These are phyloP conservation scores for Vesta saturnalis DNA, from an alignment of 2,888 invertebrate species.

Conservation along the genomic window DNA sequence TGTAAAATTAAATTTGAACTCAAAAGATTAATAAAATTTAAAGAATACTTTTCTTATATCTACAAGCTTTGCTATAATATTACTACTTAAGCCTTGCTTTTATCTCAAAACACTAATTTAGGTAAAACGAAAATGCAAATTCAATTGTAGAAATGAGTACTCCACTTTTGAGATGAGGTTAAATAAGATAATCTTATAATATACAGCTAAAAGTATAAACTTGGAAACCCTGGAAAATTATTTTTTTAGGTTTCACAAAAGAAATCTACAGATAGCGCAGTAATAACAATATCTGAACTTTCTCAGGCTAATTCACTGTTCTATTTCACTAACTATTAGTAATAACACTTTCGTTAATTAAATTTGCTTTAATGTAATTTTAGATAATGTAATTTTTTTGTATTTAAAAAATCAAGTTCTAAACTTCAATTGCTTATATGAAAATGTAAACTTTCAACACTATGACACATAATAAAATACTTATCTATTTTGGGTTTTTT, in stretches of 20 bases:
- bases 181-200: slow-evolving; percentile 7
- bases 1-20: background rate
- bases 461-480: too few species aligned
- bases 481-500: too few species aligned
- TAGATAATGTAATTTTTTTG: background rate
- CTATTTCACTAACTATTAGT: too few species aligned
- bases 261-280: background rate
- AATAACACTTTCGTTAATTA: too few species aligned
- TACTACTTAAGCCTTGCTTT: background rate
- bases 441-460: too few species aligned
- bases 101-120: slow-evolving; percentile 2
- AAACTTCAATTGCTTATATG: too few species aligned
- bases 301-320: background rate
- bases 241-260: slow-evolving; percentile 1
- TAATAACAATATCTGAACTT: background rate
- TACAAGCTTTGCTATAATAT: background rate
- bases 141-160: background rate
- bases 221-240: background rate
- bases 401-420: background rate
- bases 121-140: slow-evolving; percentile 3
- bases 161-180: background rate
- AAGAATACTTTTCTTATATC: slow-evolving; percentile 2
- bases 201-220: background rate
- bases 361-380: background rate
- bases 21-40: slow-evolving; percentile 3